Conservation (phyloP, 2,113 vertebrate species). For the Albula glossodonta region DNA sequence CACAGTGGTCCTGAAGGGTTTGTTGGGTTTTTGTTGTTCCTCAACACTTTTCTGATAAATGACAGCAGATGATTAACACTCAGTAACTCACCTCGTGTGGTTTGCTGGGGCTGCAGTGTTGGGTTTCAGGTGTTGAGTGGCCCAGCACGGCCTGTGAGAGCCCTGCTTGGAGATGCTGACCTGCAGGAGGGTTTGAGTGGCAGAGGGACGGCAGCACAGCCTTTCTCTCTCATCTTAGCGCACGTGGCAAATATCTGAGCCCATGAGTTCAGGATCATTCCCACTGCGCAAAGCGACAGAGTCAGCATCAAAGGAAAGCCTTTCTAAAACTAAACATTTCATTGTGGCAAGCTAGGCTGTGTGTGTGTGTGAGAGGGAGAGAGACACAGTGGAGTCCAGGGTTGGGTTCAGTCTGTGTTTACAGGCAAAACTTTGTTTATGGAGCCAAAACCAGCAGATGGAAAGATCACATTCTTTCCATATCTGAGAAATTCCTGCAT, state of each 20-base stretch:
- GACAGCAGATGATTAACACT: too few species aligned
- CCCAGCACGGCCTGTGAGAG: too few species aligned
- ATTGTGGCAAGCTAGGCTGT: background rate
- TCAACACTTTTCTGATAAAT: too few species aligned
- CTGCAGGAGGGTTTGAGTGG: background rate
- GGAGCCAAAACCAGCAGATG: background rate
- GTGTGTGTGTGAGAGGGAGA: conserved; percentile 3
- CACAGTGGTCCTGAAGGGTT: too few species aligned
- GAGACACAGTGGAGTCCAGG: conserved; percentile 35
- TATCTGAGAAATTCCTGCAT: background rate
- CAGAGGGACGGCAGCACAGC: background rate
- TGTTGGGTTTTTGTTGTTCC: too few species aligned
- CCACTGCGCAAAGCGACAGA: background rate
- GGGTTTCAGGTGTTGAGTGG: too few species aligned
- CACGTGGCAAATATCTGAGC: background rate
- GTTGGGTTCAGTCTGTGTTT: conserved; percentile 27
- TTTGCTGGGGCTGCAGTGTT: too few species aligned
- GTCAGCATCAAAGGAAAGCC: background rate
- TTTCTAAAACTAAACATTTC: background rate
- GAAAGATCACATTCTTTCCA: background rate
- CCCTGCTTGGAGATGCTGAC: too few species aligned
- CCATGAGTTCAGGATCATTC: background rate
- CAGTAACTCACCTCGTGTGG: too few species aligned
- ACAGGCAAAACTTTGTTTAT: background rate
- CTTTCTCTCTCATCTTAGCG: background rate